A percentile compares a stretch with the other conserved stretches of the same genome.
Conservation (phyloP, 1,140 invertebrate species). For the Riptortus pedestris region DNA sequence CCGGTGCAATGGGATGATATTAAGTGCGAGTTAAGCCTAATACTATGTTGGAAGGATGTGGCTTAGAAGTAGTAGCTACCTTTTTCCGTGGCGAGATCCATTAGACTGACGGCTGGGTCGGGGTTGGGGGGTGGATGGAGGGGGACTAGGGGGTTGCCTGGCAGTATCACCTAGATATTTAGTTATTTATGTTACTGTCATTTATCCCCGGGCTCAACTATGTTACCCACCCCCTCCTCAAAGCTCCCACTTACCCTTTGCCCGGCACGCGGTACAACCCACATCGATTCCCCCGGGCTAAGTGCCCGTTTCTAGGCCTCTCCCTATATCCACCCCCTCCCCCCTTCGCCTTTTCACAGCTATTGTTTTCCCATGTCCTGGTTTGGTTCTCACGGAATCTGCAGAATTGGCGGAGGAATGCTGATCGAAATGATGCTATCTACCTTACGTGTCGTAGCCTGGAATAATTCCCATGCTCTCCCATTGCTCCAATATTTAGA, state of each 20-base stretch:
- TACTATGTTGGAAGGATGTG: not conserved
- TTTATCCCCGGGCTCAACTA: constrained; percentile 15
- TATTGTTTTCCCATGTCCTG: no score
- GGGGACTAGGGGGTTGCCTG: not conserved
- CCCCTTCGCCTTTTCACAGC: not conserved
- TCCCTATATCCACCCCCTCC: not conserved
- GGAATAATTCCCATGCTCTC: no score
- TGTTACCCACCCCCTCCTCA: no score
- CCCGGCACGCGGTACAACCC: no score
- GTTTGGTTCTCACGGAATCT: no score
- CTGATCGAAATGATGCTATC: not conserved
- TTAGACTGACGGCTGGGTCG: not conserved
- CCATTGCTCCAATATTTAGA: no score
- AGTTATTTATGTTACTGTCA: constrained; percentile 27
- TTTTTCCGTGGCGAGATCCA: constrained; percentile 5
- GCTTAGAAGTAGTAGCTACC: not conserved
- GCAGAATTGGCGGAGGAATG: no score
- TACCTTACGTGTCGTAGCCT: no score
- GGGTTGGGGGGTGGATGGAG: not conserved
- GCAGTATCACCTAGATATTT: constrained; percentile 24
- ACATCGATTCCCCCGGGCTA: not conserved
- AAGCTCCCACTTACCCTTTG: no score
- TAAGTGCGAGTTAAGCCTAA: no score
- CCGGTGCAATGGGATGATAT: no score
- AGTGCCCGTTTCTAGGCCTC: not conserved